Evolutionary conservation across 2,113 vertebrate genomes (phyloP).

Genomic region (Sarotherodon lohbergeri): DNA sequence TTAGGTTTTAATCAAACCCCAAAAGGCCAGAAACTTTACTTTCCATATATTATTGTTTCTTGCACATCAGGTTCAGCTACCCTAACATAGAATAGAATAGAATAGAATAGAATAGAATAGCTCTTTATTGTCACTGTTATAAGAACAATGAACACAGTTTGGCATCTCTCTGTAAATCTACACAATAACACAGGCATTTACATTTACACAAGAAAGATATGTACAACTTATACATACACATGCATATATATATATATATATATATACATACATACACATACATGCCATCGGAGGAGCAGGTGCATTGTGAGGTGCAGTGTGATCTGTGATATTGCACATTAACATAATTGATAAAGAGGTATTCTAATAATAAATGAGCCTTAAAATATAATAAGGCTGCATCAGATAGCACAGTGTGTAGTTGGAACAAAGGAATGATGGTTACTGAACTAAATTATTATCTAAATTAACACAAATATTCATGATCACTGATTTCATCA

Average conservation of each 20-base stretch:
- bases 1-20: background rate
- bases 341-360: background rate
- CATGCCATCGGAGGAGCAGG: background rate
- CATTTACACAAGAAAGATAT: background rate
- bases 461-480: background rate
- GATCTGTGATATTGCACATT: background rate
- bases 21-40: background rate
- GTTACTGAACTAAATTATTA: background rate
- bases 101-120: background rate
- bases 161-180: background rate
- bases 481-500: background rate
- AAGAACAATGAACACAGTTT: background rate
- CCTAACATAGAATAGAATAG: background rate
- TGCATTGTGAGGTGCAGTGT: background rate
- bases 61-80: background rate
- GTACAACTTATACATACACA: background rate
- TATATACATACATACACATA: fast-evolving
- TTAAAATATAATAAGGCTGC: background rate
- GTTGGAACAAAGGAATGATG: background rate
- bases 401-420: background rate
- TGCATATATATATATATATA: fast-evolving
- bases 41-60: background rate
- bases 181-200: background rate
- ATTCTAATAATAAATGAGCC: background rate
- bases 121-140: background rate